Percentiles rank a stretch among this genome's conserved stretches.
Evolutionary conservation across 1,140 invertebrate species (phyloP).

Genomic region (Euwallacea similis): DNA sequence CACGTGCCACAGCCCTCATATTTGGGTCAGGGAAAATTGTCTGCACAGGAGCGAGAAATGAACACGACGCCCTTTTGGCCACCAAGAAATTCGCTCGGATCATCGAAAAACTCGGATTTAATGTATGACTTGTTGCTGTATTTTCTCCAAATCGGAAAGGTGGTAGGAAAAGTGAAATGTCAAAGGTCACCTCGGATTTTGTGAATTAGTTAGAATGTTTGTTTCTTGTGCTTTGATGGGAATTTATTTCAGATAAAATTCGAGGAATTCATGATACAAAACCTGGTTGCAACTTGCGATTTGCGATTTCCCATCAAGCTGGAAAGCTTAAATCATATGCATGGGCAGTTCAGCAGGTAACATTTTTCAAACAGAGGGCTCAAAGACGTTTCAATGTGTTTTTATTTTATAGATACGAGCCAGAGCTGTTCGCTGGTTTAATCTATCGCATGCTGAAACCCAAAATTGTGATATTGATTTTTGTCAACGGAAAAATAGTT

Average conservation of each 20-base stretch:
- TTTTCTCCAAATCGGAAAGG: not conserved
- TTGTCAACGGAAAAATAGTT: slow-evolving; percentile 99
- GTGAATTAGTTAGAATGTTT: not conserved
- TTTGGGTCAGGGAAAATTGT: slow-evolving; percentile 99
- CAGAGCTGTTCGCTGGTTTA: slow-evolving; percentile 95
- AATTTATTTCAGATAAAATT: slow-evolving; percentile 80
- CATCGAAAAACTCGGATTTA: slow-evolving; percentile 96
- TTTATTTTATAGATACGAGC: slow-evolving; percentile 91
- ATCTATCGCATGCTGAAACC: slow-evolving; percentile 99
- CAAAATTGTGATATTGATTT: slow-evolving; percentile 96
- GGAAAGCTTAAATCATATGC: slow-evolving; percentile 91
- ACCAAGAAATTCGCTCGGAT: slow-evolving; percentile 97
- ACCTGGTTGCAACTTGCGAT: slow-evolving; percentile 98
- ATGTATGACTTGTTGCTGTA: slow-evolving; percentile 61
- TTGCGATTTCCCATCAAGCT: slow-evolving; percentile 96
- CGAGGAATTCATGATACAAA: slow-evolving; percentile 97
- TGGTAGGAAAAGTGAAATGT: not conserved
- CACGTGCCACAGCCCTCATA: slow-evolving; percentile 94
- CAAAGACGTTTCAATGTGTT: not conserved
- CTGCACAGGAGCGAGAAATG: slow-evolving; percentile 96
- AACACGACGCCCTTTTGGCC: slow-evolving; percentile 89
- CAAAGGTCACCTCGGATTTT: slow-evolving; percentile 3
- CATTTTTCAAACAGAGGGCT: not conserved
- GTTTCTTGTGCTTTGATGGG: not conserved
- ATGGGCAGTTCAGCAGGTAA: slow-evolving; percentile 91